Percentiles rank a stretch among this genome's conserved stretches.
phyloP scores from a whole-genome alignment of 2,888 invertebrate genomes.

The Stegophylla sp. region DNA sequence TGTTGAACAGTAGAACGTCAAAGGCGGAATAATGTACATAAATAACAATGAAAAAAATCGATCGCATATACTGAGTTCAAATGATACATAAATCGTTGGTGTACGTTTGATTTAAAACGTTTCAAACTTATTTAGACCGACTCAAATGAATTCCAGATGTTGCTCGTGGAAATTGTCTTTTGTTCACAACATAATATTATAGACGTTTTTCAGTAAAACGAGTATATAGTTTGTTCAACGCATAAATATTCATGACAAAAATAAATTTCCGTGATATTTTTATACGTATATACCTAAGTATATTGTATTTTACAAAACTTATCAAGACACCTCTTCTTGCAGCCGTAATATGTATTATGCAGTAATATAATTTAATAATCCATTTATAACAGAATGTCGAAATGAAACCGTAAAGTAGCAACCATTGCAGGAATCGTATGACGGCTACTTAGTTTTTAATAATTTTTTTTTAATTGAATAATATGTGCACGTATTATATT shows the following conservation, averaged over 20 bases:
- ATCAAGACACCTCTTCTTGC: not conserved
- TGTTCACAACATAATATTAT: not conserved
- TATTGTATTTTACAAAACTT: not conserved
- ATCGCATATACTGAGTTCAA: not conserved
- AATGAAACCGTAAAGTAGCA: too few species aligned
- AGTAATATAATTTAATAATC: too few species aligned
- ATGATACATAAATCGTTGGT: not conserved
- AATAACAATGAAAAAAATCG: not conserved
- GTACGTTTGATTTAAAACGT: conserved; percentile 5
- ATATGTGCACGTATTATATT: too few species aligned
- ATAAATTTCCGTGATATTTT: conserved; percentile 10
- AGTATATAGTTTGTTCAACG: not conserved
- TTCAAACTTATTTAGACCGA: not conserved
- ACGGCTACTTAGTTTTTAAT: too few species aligned
- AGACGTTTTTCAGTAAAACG: conserved; percentile 2
- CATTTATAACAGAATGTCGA: too few species aligned
- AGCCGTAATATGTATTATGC: too few species aligned
- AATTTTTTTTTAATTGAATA: too few species aligned
- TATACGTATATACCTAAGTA: too few species aligned
- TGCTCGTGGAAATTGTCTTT: conserved; percentile 22
- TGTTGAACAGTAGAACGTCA: not conserved
- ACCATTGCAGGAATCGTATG: too few species aligned
- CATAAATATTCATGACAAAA: not conserved
- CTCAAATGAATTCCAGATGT: conserved; percentile 36
- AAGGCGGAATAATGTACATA: not conserved